These are phyloP conservation scores for Catostomus latipinnis DNA, from an alignment of 2,797 vertebrate genomes.

Conservation along the genomic window DNA sequence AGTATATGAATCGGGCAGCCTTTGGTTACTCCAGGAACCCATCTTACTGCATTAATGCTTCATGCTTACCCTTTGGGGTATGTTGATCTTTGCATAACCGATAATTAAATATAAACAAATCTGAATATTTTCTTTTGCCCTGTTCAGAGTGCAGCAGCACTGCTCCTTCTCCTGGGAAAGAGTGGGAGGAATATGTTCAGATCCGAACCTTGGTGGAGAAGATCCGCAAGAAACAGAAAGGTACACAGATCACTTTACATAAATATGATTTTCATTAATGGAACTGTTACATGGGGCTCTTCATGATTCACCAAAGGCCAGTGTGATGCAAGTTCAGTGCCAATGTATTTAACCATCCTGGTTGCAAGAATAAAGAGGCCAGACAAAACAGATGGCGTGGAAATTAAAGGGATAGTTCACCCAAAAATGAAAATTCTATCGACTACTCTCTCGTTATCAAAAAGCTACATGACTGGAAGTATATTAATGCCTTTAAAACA, in stretches of 20 bases:
- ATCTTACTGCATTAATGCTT: neutral
- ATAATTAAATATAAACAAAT: neutral
- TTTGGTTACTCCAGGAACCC: neutral
- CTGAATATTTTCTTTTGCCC: neutral
- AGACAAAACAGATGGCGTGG: no score
- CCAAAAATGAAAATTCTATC: no score
- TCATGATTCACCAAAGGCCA: no score
- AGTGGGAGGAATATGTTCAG: conserved; percentile 97
- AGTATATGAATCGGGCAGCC: neutral
- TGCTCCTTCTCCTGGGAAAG: conserved; percentile 88
- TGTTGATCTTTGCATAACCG: neutral
- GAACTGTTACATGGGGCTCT: no score
- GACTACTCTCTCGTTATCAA: no score
- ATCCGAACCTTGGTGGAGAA: conserved; percentile 93
- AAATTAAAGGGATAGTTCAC: no score
- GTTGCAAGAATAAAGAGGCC: no score
- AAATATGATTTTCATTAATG: no score
- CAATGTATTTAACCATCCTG: no score
- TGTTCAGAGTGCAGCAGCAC: conserved; percentile 91
- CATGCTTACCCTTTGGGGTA: neutral
- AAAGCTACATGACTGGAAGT: no score
- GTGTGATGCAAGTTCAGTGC: no score
- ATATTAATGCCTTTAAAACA: no score
- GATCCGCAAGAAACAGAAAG: conserved; percentile 97
- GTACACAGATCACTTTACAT: conserved; percentile 66